Percentiles rank a stretch among this genome's conserved stretches.
These are phyloP conservation scores for Caerostris extrusa DNA, from an alignment of 1,140 invertebrate species.

Conservation along the genomic window DNA sequence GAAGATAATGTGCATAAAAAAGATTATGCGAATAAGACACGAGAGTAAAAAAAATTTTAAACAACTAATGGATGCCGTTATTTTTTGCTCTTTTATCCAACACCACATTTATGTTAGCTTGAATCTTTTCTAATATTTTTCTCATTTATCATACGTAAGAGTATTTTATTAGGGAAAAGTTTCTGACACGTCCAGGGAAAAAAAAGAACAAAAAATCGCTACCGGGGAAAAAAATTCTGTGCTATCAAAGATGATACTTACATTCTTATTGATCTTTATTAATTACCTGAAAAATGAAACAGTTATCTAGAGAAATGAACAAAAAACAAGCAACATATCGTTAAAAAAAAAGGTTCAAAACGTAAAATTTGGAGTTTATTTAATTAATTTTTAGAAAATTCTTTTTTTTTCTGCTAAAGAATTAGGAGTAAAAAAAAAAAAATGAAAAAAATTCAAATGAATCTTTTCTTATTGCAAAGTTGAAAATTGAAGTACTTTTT, in stretches of 20 bases:
- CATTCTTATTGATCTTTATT: conserved; percentile 14
- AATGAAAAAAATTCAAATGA: too few relatives aligned
- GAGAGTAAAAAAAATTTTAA: conserved; percentile 7
- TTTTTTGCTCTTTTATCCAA: not conserved
- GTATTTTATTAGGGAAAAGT: not conserved
- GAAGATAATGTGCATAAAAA: not conserved
- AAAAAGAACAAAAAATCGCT: too few relatives aligned
- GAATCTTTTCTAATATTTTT: conserved; percentile 4
- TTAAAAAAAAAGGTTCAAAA: not conserved
- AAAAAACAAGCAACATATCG: not conserved
- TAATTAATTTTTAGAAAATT: not conserved
- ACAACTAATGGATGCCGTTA: not conserved
- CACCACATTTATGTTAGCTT: not conserved
- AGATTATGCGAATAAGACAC: not conserved
- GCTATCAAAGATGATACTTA: not conserved
- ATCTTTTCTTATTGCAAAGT: too few relatives aligned
- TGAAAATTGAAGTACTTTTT: too few relatives aligned
- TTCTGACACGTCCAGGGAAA: not conserved
- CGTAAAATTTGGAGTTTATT: not conserved
- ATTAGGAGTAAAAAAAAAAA: too few relatives aligned
- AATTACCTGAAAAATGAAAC: conserved; percentile 7
- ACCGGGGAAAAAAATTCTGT: not conserved
- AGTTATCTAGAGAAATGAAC: not conserved
- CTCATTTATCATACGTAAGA: not conserved
- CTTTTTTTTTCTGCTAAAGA: too few relatives aligned